Percentiles rank a stretch among this genome's conserved stretches.
Conservation (phyloP, 2,113 vertebrate genomes). For the Cavia porcellus region DNA sequence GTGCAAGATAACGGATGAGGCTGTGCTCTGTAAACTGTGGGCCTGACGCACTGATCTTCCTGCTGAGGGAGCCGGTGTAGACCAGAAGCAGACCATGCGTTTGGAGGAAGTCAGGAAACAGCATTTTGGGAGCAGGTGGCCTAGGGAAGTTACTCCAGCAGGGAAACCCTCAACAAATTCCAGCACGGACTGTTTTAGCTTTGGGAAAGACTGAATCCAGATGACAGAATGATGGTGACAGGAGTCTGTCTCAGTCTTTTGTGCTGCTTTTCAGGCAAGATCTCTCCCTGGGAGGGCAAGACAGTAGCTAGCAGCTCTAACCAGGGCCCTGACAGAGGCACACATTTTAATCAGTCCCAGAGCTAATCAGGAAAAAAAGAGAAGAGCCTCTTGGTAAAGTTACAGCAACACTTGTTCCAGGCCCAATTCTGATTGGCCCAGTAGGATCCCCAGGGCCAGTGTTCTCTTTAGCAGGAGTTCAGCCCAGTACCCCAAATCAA, state of each 20-base stretch:
- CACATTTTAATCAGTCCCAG: neutral
- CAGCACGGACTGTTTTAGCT: neutral
- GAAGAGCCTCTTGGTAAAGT: neutral
- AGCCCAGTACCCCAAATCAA: neutral
- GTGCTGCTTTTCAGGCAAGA: neutral
- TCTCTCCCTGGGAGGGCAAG: neutral
- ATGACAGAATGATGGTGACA: too few relatives aligned
- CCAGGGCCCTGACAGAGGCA: neutral
- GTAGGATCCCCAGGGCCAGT: neutral
- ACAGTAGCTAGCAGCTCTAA: neutral
- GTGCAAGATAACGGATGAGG: neutral
- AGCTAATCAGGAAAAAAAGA: neutral
- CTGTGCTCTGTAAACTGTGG: neutral
- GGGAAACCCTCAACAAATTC: neutral
- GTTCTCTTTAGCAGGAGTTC: neutral
- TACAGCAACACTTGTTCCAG: neutral
- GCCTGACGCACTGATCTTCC: neutral
- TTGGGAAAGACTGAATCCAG: neutral
- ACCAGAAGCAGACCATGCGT: fast-evolving
- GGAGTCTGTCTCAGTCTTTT: neutral
- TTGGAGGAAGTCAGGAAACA: neutral
- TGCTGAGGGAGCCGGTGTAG: neutral
- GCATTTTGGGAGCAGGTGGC: neutral
- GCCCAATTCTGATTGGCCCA: neutral
- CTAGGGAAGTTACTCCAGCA: neutral